Evolutionary conservation across 2,113 vertebrate genomes (phyloP), one percentile per base, ranked within the genome.

Genomic region (Procavia capensis): DNA sequence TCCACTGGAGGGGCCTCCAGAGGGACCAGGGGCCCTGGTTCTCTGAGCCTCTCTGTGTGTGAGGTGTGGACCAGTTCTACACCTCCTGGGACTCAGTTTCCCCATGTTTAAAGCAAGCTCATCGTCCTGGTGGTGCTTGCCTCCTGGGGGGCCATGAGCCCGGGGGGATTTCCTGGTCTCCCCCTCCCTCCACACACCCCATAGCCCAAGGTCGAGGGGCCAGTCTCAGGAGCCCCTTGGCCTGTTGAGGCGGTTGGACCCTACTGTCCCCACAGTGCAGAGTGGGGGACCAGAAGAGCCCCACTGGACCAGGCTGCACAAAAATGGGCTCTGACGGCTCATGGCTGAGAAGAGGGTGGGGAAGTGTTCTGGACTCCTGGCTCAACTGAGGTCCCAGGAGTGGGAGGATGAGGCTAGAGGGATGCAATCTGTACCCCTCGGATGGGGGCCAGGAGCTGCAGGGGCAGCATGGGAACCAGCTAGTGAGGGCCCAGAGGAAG

Each of bases 301-400:
- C 17, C 66, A 31, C 39, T 3, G 14, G 41, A 78, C 14, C 14
- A 57, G 39, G 31, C 27, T 29, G 5, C 1, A 0, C 1, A 0
- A 1, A 43, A 43, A 31, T 7, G 5, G 72, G 10, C 9, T 54
- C 14, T 16, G 14, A 54, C 50, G 3, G 16, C 34, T 36, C 11
- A 76, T 22, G 41, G 43, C 64, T 64, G 2, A 24, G 76, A 22
- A 16, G 54, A 39, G 39, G 9, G 4, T 9, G 29, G 39, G 50
- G 9, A 20, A 10, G 19, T 20, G 17, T 9, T 70, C 45, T 57
- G 31, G 68, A 54, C 34, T 19, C 25, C 54, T 13, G 27, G 16
- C 17, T 24, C 31, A 3, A 22, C 59, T 9, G 8, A 41, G 39
- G 68, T 25, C 34, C 36, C 0, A 13, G 86, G 61, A 34, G 2